A percentile compares a stretch with the other conserved stretches of the same genome.
Conservation (phyloP, 1,140 invertebrate species). For the Drosophila pectinifera region DNA sequence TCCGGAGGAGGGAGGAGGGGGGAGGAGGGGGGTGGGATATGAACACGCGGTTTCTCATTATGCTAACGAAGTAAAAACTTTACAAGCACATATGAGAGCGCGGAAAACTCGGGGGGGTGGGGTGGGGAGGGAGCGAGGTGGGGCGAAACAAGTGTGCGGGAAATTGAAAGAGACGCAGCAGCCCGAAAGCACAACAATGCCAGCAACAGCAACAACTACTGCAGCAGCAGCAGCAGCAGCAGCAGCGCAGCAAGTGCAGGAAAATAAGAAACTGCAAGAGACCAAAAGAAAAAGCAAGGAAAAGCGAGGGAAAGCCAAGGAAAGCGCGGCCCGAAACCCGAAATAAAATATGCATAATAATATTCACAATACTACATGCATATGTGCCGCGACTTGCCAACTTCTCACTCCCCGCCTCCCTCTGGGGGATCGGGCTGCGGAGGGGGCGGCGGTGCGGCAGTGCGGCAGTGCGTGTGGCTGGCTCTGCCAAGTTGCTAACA, state of each 20-base stretch:
- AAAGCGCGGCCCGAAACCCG: slow-evolving; percentile 17
- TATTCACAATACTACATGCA: slow-evolving; percentile 73
- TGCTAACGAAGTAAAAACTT: slow-evolving; percentile 84
- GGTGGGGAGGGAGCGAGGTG: neutral
- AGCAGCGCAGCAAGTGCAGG: slow-evolving; percentile 44
- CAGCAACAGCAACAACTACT: slow-evolving; percentile 42
- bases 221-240: neutral
- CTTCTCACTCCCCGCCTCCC: slow-evolving; percentile 18
- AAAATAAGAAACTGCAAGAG: slow-evolving; percentile 37
- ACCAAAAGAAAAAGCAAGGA: neutral
- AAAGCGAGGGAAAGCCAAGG: slow-evolving; percentile 1
- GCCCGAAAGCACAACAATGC: slow-evolving; percentile 67
- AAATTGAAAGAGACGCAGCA: slow-evolving; percentile 70
- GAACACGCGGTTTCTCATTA: slow-evolving; percentile 84
- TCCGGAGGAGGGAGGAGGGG: neutral
- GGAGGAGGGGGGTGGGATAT: slow-evolving; percentile 47
- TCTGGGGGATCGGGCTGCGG: neutral
- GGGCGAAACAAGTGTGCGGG: slow-evolving; percentile 36
- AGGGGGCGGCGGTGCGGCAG: slow-evolving; percentile 14
- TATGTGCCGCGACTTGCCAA: slow-evolving; percentile 45
- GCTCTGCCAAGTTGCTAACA: slow-evolving; percentile 76
- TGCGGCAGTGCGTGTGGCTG: slow-evolving; percentile 57
- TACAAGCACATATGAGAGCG: slow-evolving; percentile 82
- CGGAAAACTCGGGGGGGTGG: slow-evolving; percentile 22
- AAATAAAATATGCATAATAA: slow-evolving; percentile 81